A percentile compares a stretch with the other conserved stretches of the same genome.
Conservation (phyloP, 2,113 vertebrate species). For the Cyanistes caeruleus region DNA sequence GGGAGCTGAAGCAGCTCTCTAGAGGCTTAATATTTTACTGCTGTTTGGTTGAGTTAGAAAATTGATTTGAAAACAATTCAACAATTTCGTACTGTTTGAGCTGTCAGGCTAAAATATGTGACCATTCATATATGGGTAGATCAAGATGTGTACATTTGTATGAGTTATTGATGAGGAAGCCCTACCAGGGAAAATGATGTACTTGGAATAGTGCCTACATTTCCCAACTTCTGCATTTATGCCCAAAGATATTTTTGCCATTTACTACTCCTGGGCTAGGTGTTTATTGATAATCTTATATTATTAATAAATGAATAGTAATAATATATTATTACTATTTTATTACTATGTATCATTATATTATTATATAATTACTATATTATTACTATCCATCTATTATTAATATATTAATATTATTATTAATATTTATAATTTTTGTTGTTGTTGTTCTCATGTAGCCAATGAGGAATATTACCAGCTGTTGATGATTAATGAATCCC, state of each 20-base stretch:
- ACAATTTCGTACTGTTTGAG: background rate
- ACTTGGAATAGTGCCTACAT: background rate
- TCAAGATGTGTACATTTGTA: background rate
- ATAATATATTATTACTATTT: no score
- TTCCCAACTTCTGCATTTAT: background rate
- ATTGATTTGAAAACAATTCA: background rate
- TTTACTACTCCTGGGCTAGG: background rate
- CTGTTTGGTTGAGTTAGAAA: background rate
- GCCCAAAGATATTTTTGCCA: background rate
- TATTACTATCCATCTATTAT: no score
- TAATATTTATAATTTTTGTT: no score
- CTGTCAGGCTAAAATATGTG: background rate
- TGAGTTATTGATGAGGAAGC: background rate
- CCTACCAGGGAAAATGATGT: background rate
- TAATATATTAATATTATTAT: no score
- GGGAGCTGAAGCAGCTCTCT: background rate
- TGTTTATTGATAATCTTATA: background rate
- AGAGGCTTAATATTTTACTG: background rate
- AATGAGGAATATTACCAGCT: slow-evolving; percentile 94
- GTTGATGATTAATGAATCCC: slow-evolving; percentile 85
- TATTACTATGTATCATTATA: no score
- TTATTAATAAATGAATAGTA: no score
- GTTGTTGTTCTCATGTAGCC: slow-evolving; percentile 71
- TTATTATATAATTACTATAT: no score
- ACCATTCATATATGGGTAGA: background rate